Conservation (phyloP, 2,888 invertebrate genomes). For the Strigamia maritima region DNA sequence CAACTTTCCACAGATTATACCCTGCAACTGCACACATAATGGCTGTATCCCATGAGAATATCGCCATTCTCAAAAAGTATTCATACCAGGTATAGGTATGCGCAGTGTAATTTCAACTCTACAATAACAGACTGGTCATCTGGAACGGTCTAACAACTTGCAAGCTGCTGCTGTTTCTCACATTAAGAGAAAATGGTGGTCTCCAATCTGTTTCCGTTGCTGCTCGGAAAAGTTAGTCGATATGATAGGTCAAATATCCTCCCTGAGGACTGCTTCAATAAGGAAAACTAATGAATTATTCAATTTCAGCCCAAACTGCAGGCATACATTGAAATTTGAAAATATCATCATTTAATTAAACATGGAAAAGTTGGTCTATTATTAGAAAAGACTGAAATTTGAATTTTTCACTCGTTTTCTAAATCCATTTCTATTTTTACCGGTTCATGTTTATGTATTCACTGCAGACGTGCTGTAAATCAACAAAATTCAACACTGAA, state of each 20-base stretch:
- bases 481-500: background rate
- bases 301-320: background rate
- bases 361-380: background rate
- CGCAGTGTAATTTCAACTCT: conserved; percentile 26
- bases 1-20: conserved; percentile 20
- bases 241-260: conserved; percentile 16
- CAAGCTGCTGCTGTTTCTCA: conserved; percentile 31
- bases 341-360: background rate
- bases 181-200: conserved; percentile 24
- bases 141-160: conserved; percentile 6
- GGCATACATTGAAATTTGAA: background rate
- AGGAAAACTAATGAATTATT: conserved; percentile 20
- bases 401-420: background rate
- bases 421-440: background rate
- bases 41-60: background rate
- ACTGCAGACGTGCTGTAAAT: background rate
- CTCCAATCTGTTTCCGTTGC: conserved; percentile 29
- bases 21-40: background rate
- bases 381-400: background rate
- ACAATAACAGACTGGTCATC: conserved; percentile 28
- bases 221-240: conserved; percentile 16
- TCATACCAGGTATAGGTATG: conserved; percentile 8
- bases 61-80: conserved; percentile 2
- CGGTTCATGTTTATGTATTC: background rate
- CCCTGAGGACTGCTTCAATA: background rate